Evolutionary conservation across 2,888 invertebrate genomes (phyloP), one percentile per base, ranked within the genome.

Genomic region (Belgica antarctica): DNA sequence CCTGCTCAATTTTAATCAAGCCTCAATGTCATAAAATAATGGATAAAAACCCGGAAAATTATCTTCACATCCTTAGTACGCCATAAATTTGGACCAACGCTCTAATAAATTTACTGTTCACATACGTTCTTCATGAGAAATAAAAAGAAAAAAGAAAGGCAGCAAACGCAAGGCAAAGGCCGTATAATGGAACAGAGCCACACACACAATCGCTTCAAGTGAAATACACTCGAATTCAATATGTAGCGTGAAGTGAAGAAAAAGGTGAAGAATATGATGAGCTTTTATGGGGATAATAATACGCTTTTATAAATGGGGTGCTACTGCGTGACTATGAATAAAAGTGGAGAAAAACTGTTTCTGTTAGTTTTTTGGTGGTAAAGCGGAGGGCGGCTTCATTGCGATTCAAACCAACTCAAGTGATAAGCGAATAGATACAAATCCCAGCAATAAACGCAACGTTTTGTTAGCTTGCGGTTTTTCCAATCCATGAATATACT

Each of bases 91-190:
- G 52, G 24, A 22, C 19, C 17, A 52, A 2, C 8, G n/a, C 2
- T 59, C 27, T 5, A 5, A 59, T 59, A 59, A 25, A 59, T 59
- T 24, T 52, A 3, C 52, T 52, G 22, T 52, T 52, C 59, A 59
- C 24, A n/a, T 22, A 22, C 27, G 19, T 15, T 7, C 4, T 15
- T 59, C 24, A 24, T 27, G 59, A 2, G 17, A 12, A 12, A 31
- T 5, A 31, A 12, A 41, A 41, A 8, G 22, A 52, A 52, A 52
- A n/a, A 52, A 12, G 22, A 52, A 52, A 19, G 17, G 52, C 22
- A 52, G 5, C 52, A 17, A 52, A 52, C n/a, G n/a, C n/a, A n/a
- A n/a, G n/a, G n/a, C n/a, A n/a, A n/a, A n/a, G n/a, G n/a, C n/a
- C n/a, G n/a, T n/a, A n/a, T n/a, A n/a, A n/a, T n/a, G n/a, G n/a